Percentiles rank a stretch among this genome's conserved stretches.
phyloP scores from a whole-genome alignment of 2,797 vertebrate genomes.

The Vultur gryphus region DNA sequence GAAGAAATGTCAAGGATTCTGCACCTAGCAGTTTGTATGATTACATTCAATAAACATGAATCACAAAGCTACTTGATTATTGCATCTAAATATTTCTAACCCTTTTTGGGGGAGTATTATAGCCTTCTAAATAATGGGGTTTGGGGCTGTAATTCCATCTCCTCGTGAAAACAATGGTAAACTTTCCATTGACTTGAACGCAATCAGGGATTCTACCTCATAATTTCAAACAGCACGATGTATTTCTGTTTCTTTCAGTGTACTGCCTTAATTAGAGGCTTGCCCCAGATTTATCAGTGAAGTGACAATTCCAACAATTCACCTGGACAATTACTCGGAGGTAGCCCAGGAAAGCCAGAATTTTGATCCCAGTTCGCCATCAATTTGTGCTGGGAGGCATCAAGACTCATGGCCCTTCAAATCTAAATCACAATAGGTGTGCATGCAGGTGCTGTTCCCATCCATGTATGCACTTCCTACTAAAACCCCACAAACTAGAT shows the following conservation, averaged over 20 bases:
- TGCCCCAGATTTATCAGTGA: background rate
- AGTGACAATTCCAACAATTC: background rate
- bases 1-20: background rate
- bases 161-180: background rate
- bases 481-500: background rate
- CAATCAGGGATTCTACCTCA: background rate
- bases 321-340: background rate
- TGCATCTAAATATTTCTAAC: background rate
- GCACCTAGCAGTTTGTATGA: background rate
- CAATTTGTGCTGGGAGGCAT: background rate
- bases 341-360: background rate
- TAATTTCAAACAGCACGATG: background rate
- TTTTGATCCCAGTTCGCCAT: background rate
- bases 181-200: background rate
- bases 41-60: background rate
- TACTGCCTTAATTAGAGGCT: background rate
- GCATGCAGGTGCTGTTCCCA: background rate
- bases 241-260: background rate
- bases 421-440: background rate
- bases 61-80: background rate
- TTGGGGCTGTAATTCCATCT: background rate
- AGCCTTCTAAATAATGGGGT: background rate
- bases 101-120: background rate
- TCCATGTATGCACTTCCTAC: background rate
- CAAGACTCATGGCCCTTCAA: background rate